Percentiles rank a stretch among this genome's conserved stretches.
phyloP scores from a whole-genome alignment of 2,113 vertebrate species.

The Tragelaphus scriptus region DNA sequence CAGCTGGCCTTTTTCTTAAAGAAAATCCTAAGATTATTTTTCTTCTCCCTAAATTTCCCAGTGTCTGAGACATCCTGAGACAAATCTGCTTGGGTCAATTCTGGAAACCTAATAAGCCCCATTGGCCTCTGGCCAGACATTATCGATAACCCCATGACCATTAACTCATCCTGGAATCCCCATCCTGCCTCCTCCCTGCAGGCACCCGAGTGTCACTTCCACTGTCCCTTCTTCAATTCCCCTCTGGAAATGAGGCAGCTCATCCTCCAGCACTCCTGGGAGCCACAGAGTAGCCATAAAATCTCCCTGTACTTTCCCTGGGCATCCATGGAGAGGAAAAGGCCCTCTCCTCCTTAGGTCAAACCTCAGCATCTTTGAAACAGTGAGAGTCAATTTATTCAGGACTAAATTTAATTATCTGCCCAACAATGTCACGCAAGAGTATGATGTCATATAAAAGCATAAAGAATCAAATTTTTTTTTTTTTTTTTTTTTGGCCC shows the following conservation, averaged over 20 bases:
- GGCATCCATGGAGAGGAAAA: not conserved
- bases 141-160: not conserved
- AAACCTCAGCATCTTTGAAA: not conserved
- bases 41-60: not conserved
- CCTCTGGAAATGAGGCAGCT: not conserved
- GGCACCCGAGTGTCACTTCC: rapidly evolving
- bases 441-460: not conserved
- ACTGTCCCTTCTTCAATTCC: not conserved
- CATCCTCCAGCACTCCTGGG: not conserved
- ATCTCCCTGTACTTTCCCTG: rapidly evolving
- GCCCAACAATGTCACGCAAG: not conserved
- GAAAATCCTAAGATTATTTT: not conserved
- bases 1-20: not conserved
- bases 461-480: not conserved
- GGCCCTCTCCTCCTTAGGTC: not conserved
- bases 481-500: not conserved
- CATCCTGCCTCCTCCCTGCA: no score
- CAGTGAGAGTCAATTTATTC: not conserved
- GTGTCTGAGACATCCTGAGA: not conserved
- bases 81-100: not conserved
- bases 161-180: not conserved
- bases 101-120: not conserved
- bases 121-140: not conserved
- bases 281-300: not conserved
- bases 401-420: not conserved